These are phyloP conservation scores for Hyperoplus lanceolatus DNA, from an alignment of 2,797 vertebrate species.

Conservation along the genomic window DNA sequence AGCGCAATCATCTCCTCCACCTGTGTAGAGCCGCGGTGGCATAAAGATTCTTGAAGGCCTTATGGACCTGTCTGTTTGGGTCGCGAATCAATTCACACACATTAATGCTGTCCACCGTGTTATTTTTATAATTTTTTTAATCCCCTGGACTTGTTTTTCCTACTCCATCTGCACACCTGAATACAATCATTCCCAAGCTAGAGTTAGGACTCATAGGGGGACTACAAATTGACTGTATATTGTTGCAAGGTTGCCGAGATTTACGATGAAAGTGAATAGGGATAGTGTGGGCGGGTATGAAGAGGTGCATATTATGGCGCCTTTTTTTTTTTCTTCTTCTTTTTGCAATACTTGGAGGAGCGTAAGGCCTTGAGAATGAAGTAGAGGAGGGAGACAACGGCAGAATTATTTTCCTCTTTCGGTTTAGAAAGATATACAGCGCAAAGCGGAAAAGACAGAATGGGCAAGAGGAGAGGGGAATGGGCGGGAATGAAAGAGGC, in stretches of 20 bases:
- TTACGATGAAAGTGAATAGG: conserved; percentile 71
- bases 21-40: conserved; percentile 53
- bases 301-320: conserved; percentile 67
- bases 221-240: conserved; percentile 72
- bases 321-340: conserved; percentile 20
- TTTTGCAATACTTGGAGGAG: conserved; percentile 49
- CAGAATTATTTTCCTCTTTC: conserved; percentile 35
- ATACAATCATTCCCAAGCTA: conserved; percentile 44
- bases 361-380: conserved; percentile 47
- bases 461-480: conserved; percentile 33
- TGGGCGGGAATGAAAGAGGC: conserved; percentile 42
- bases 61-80: conserved; percentile 31
- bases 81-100: conserved; percentile 33
- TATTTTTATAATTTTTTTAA: neutral
- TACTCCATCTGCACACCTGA: conserved; percentile 67
- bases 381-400: conserved; percentile 36
- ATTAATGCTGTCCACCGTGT: conserved; percentile 38
- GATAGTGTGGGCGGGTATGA: conserved; percentile 66
- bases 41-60: conserved; percentile 35
- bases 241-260: conserved; percentile 65
- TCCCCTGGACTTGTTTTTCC: conserved; percentile 16
- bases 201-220: conserved; percentile 73
- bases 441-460: conserved; percentile 1
- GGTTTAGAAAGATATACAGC: conserved; percentile 37
- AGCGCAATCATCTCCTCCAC: conserved; percentile 72